phyloP scores from a whole-genome alignment of 2,797 vertebrate genomes.

The Cynodonichthys magdalenae region DNA sequence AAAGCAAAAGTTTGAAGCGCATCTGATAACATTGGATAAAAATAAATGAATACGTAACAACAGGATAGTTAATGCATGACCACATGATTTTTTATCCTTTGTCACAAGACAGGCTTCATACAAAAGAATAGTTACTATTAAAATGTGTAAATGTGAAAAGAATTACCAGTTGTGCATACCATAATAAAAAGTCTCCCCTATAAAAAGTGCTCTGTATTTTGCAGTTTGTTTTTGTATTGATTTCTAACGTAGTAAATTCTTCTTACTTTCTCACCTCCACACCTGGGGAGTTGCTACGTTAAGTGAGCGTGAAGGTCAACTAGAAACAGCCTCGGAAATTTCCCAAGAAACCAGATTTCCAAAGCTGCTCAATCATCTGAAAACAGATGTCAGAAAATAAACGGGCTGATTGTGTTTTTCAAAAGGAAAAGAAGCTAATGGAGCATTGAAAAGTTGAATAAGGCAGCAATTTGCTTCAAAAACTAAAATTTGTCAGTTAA shows the following conservation, averaged over 20 bases:
- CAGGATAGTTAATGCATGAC: too few relatives aligned
- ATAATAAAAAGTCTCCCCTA: neutral
- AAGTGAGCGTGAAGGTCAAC: constrained; percentile 4
- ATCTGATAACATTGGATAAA: too few relatives aligned
- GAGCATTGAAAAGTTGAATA: neutral
- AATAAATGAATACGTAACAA: too few relatives aligned
- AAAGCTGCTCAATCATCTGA: neutral
- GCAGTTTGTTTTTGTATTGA: neutral
- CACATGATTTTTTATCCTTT: too few relatives aligned
- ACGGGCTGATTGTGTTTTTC: neutral
- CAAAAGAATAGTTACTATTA: too few relatives aligned
- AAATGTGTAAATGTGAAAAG: too few relatives aligned
- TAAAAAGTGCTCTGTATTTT: neutral
- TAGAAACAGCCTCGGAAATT: neutral
- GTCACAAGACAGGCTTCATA: too few relatives aligned
- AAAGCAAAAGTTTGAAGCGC: too few relatives aligned
- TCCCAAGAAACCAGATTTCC: neutral
- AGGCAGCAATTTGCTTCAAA: neutral
- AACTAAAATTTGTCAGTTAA: neutral
- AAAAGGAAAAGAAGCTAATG: neutral
- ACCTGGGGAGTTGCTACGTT: neutral
- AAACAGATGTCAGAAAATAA: neutral
- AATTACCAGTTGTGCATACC: neutral
- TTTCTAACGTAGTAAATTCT: neutral
- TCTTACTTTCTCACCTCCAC: constrained; percentile 3